Evolutionary conservation across 2,797 vertebrate species (phyloP).

Genomic region (Rhyacichthys aspro): DNA sequence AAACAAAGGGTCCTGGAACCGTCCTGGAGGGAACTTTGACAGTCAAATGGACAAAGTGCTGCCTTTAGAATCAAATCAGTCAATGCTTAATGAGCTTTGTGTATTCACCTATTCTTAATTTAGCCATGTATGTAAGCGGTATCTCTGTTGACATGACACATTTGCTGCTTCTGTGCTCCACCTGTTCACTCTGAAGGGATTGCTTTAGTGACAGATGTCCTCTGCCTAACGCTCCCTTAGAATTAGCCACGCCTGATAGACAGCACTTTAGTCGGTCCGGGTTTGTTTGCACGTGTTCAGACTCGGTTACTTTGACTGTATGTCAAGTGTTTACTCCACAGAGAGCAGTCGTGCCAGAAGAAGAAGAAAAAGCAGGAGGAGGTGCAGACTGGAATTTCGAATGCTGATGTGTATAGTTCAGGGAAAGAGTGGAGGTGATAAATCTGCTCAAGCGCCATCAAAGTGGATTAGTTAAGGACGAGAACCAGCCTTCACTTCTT

Average conservation of each 20-base stretch:
- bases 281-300: constrained; percentile 44
- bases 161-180: background rate
- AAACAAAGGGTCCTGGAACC: too few relatives aligned
- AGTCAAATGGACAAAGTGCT: constrained; percentile 12
- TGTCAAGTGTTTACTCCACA: constrained; percentile 54
- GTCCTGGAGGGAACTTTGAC: background rate
- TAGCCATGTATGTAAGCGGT: background rate
- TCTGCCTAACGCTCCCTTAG: constrained; percentile 18
- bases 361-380: constrained; percentile 14
- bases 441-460: background rate
- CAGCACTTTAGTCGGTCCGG: constrained; percentile 30
- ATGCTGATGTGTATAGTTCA: constrained; percentile 19
- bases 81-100: constrained; percentile 20
- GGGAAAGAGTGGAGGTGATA: background rate
- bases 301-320: constrained; percentile 35
- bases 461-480: background rate
- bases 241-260: constrained; percentile 39
- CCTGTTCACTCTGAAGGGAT: constrained; percentile 3
- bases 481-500: too few relatives aligned
- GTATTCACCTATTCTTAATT: background rate
- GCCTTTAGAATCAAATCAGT: constrained; percentile 1
- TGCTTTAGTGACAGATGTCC: constrained; percentile 34
- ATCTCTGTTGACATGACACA: background rate
- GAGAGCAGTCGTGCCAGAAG: constrained; percentile 20
- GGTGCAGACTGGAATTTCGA: constrained; percentile 16